Evolutionary conservation across 1,140 invertebrate genomes (phyloP).

Genomic region (Caenorhabditis remanei): DNA sequence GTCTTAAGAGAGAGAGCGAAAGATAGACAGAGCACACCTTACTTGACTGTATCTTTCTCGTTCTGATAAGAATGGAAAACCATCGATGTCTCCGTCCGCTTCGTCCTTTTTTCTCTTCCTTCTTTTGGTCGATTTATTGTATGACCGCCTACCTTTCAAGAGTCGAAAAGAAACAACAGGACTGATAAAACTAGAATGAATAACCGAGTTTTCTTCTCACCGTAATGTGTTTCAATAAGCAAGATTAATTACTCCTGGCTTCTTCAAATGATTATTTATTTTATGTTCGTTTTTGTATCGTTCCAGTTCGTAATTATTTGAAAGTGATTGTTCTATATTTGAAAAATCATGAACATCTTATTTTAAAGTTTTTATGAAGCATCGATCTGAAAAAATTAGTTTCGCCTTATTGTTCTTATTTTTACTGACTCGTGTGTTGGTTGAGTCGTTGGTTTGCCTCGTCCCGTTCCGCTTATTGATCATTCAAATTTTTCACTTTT

Average conservation of each 20-base stretch:
- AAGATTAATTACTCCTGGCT: too few relatives aligned
- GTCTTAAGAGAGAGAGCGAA: not conserved
- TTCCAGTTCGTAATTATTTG: too few relatives aligned
- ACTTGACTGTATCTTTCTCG: not conserved
- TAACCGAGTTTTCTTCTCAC: not conserved
- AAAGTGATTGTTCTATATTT: too few relatives aligned
- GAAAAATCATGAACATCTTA: too few relatives aligned
- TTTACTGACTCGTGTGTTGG: not conserved
- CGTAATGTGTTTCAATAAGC: too few relatives aligned
- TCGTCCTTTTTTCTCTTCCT: not conserved
- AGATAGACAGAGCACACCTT: constrained; percentile 36
- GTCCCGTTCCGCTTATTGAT: constrained; percentile 42
- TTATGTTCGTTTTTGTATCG: too few relatives aligned
- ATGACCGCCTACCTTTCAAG: not conserved
- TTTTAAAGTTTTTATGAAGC: too few relatives aligned
- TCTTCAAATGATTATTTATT: too few relatives aligned
- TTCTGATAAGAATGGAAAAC: constrained; percentile 30
- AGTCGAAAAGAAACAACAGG: not conserved
- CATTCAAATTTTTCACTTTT: not conserved
- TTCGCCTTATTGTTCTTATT: not conserved
- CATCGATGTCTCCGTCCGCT: not conserved
- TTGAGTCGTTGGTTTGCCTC: constrained; percentile 1
- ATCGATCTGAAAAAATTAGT: not conserved
- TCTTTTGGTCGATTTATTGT: constrained; percentile 2
- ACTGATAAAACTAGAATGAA: not conserved